Percentiles rank a stretch among this genome's conserved stretches.
These are phyloP conservation scores for Collichthys lucidus DNA, from an alignment of 2,113 vertebrate genomes.

Conservation along the genomic window DNA sequence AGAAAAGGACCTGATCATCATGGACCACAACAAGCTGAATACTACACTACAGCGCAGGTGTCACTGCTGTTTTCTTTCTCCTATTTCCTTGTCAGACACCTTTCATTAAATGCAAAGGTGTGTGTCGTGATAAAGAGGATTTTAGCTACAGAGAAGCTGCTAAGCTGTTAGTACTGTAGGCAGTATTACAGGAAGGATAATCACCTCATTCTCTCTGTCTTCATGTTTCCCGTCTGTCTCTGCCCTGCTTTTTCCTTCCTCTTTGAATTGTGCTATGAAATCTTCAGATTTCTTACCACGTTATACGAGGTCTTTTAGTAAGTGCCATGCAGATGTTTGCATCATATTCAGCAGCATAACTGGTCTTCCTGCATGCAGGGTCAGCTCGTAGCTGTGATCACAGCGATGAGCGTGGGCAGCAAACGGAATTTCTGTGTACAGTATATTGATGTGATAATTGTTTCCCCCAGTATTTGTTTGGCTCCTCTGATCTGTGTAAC, in stretches of 20 bases:
- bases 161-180: slow-evolving; percentile 8
- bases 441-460: slow-evolving; percentile 30
- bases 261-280: not conserved
- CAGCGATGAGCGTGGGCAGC: not conserved
- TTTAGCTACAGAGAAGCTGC: not conserved
- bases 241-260: not conserved
- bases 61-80: slow-evolving; percentile 11
- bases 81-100: not conserved
- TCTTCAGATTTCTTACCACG: not conserved
- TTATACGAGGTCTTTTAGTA: not conserved
- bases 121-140: slow-evolving; percentile 12
- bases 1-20: slow-evolving; percentile 87
- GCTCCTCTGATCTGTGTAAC: slow-evolving; percentile 40
- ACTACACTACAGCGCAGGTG: slow-evolving; percentile 88
- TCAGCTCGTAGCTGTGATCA: not conserved
- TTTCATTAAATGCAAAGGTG: slow-evolving; percentile 4
- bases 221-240: not conserved
- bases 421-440: not conserved
- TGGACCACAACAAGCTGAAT: slow-evolving; percentile 85
- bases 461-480: slow-evolving; percentile 44
- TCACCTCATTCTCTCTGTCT: slow-evolving; percentile 1
- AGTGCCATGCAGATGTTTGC: not conserved
- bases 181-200: slow-evolving; percentile 2
- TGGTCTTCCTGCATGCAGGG: not conserved
- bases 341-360: not conserved